Base-by-base conservation (phyloP, 2,113 vertebrate genomes). In the Dryoscopus gambensis region DNA sequence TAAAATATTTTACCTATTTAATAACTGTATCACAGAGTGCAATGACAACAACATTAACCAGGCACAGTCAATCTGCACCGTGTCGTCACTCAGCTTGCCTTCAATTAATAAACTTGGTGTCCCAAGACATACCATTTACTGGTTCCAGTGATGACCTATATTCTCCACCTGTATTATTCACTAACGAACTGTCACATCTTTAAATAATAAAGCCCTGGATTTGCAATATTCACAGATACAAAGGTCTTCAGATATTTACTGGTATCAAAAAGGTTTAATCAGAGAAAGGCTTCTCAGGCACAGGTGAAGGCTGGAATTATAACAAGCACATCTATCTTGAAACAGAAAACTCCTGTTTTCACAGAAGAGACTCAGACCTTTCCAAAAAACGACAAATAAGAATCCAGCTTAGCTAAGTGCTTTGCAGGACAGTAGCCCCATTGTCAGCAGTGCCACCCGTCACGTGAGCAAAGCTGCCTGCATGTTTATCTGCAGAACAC, bases 1-100 rank as follows among this genome's bases (percentile, higher is more conserved):
- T 98, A 97, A 98, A 98, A 98, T 98, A 97, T 96, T 98, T 97
- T 98, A 97, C 96, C 97, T 98, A 97, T 98, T 98, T 98, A 97
- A 98, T 98, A 98, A 97, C 95, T 97, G 97, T 96, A 97, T 98
- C 96, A 97, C 95, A 97, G 94, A 97, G 90, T 95, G 97, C 97
- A 97, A 97, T 94, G 96, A 97, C 97, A 98, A 96, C 97, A 97
- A 97, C 95, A 97, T 98, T 98, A 97, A 98, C 84, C 94, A 95
- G 83, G 89, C 91, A 95, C 64, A 92, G 95, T 97, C 71, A 93
- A 96, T 81, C 94, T 84, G 90, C 76, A 93, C 87, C 5, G 25
- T 70, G 91, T 76, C 65, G 35, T 94, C 95, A 95, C 77, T 97
- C 76, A 46, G 78, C 93, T 8, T 95, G 76, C 73, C 74, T 92